Evolutionary conservation across 2,113 vertebrate species (phyloP).

Genomic region (Sorex araneus): DNA sequence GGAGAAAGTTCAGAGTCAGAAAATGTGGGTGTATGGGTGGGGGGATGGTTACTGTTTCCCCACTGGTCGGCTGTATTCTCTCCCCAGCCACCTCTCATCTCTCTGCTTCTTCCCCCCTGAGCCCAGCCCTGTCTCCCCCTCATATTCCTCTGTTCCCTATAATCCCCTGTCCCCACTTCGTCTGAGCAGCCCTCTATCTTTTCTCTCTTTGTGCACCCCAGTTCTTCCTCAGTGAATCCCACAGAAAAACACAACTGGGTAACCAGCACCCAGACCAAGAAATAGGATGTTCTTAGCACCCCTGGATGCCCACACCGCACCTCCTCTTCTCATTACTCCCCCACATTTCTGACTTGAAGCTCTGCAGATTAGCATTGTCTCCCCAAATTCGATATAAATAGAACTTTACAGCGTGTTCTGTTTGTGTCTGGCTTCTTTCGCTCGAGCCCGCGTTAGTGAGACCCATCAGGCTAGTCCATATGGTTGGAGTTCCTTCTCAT

Average conservation of each 20-base stretch:
- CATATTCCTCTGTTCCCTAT: background rate
- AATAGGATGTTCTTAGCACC: background rate
- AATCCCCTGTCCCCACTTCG: background rate
- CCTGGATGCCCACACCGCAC: background rate
- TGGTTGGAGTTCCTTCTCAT: background rate
- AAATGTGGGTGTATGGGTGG: background rate
- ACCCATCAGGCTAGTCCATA: background rate
- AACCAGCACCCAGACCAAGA: background rate
- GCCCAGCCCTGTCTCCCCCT: background rate
- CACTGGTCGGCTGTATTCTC: background rate
- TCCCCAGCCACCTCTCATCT: background rate
- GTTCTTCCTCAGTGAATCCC: background rate
- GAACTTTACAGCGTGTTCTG: background rate
- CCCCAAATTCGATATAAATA: background rate
- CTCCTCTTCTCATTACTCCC: background rate
- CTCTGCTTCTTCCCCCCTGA: background rate
- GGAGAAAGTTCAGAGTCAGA: conserved; percentile 14
- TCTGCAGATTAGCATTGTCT: background rate
- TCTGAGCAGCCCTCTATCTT: too few species aligned
- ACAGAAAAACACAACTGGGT: background rate
- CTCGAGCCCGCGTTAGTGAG: background rate
- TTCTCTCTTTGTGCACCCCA: background rate
- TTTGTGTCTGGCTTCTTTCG: background rate
- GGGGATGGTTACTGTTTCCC: background rate
- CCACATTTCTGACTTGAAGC: background rate